Base-by-base conservation (phyloP, 1,140 invertebrate genomes). In the Papilio dardanus region DNA sequence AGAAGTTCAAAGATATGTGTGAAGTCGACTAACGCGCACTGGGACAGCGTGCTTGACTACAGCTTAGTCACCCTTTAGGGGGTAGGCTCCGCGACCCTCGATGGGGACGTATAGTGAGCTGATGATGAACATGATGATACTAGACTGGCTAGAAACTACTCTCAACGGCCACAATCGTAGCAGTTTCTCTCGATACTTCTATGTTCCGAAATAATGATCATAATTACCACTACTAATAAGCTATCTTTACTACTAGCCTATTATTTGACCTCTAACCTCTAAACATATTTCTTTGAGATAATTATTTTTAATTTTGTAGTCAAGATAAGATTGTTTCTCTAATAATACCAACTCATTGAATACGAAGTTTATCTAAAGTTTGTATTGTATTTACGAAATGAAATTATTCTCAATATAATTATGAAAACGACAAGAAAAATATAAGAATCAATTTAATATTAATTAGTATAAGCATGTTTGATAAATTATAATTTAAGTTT, bases 311-410 rank as follows among this genome's bases (percentile, higher is more conserved):
- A 28, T 14, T 62, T 28, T 62, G n/a, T n/a, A 28, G 0, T 1
- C 24, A 30, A 62, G 54, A 62, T 30, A 62, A 62, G 24, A 62
- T 30, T 30, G 12, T 62, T 62, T 62, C 21, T 58, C 24, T 62
- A 16, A 62, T 21, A 54, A 24, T 12, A 28, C 7, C 1, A 58
- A 58, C 10, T 54, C 21, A 24, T 10, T 54, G 19, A 50, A 21
- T 50, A 50, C 46, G 7, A 54, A 54, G 6, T 54, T 54, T 24
- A 24, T 21, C 1, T 10, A 21, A 24, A 16, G 0, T 74, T 33
- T 40, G 24, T 76, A 76, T 71, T 37, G 14, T 4, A 74, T 71
- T 42, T 76, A 21, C 35, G 40, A 6, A 19, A 3, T 58, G 5
- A 37, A 37, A 10, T 5, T 37, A 10, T 1, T 10, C 35, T 58